These are phyloP conservation scores for Chrysaora quinquecirrha DNA, from an alignment of 30 jellyfish, hydroid and myxozoan species.

Conservation along the genomic window DNA sequence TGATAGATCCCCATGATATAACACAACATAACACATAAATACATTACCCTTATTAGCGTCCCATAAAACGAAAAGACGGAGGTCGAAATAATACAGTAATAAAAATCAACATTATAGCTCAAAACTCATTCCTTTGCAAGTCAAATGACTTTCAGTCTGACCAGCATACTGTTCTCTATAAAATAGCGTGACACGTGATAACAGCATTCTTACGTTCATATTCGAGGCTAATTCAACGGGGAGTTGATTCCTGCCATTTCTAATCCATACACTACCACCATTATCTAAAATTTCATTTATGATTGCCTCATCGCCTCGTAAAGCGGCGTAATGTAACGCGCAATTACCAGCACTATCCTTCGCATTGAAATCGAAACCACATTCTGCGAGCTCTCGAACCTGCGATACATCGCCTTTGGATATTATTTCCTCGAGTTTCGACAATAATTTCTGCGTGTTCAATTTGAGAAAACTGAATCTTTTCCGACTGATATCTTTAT, in stretches of 20 bases:
- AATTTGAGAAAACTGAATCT: constrained; percentile 1
- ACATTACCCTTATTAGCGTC: no score
- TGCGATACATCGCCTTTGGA: constrained; percentile 31
- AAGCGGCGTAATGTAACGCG: constrained; percentile 71
- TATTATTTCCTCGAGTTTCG: constrained; percentile 27
- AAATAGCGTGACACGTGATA: constrained; percentile 62
- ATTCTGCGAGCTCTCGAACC: constrained; percentile 57
- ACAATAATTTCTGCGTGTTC: constrained; percentile 28
- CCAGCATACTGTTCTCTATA: constrained; percentile 40
- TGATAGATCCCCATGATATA: no score
- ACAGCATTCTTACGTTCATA: constrained; percentile 50
- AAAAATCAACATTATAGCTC: no score
- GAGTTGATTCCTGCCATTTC: constrained; percentile 38
- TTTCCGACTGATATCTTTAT: neutral
- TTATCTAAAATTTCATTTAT: constrained; percentile 46
- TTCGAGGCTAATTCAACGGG: constrained; percentile 68
- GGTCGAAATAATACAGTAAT: no score
- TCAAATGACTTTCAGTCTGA: constrained; percentile 36
- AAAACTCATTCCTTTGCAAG: constrained; percentile 55
- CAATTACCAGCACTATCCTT: constrained; percentile 54
- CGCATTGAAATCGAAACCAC: constrained; percentile 54
- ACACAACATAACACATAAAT: no score
- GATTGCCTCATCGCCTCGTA: constrained; percentile 52
- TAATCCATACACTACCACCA: constrained; percentile 67
- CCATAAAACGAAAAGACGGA: no score